Evolutionary conservation across 2,888 invertebrate genomes (phyloP).

Genomic region (Agriotes lineatus): DNA sequence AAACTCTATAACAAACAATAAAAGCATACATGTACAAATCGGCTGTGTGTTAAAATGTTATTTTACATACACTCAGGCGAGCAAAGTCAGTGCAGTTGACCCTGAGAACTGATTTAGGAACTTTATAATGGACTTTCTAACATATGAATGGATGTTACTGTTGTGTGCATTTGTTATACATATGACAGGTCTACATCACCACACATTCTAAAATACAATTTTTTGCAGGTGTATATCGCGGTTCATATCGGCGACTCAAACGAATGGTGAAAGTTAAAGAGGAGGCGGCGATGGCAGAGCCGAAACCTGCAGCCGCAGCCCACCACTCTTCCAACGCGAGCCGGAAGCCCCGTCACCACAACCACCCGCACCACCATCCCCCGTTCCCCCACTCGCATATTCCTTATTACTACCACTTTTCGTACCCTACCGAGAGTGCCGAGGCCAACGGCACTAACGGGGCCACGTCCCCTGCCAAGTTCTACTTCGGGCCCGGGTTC

Average conservation of each 20-base stretch:
- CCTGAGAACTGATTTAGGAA: too few relatives aligned
- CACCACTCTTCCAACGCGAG: constrained; percentile 46
- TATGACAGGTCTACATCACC: too few relatives aligned
- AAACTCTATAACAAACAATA: too few relatives aligned
- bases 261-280: constrained; percentile 67
- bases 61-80: too few relatives aligned
- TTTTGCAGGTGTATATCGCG: constrained; percentile 35
- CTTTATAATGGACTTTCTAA: too few relatives aligned
- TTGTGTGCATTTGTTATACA: too few relatives aligned
- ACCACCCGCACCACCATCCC: constrained; percentile 66
- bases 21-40: too few relatives aligned
- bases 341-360: constrained; percentile 60
- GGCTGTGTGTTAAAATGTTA: too few relatives aligned
- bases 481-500: constrained; percentile 73
- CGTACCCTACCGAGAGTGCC: constrained; percentile 62
- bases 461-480: constrained; percentile 69
- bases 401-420: constrained; percentile 65
- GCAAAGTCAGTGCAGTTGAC: too few relatives aligned
- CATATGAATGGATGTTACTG: too few relatives aligned
- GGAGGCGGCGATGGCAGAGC: constrained; percentile 62
- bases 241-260: constrained; percentile 30
- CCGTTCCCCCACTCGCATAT: constrained; percentile 65
- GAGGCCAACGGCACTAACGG: constrained; percentile 62
- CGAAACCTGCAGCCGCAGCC: constrained; percentile 57
- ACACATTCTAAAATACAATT: too few relatives aligned